Percentiles rank a stretch among this genome's conserved stretches.
Conservation (phyloP, 1,140 invertebrate species). For the Centruroides vittatus region DNA sequence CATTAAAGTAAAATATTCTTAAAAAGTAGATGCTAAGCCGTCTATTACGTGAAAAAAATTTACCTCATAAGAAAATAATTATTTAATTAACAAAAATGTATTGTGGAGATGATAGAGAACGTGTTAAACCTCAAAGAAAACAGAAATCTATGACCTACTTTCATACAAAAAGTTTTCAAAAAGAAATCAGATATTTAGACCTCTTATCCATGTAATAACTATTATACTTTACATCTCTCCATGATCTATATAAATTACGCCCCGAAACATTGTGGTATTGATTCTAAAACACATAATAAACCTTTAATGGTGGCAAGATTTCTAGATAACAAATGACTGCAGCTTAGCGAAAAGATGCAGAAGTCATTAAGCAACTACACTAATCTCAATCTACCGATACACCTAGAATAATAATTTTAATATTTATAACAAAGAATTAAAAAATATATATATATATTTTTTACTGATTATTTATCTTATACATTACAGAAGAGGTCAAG, state of each 20-base stretch:
- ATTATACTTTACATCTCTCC: neutral
- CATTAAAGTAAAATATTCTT: no score
- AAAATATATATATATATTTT: no score
- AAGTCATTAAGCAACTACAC: no score
- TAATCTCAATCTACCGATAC: neutral
- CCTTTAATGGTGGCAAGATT: neutral
- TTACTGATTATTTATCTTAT: neutral
- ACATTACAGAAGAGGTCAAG: conserved; percentile 3
- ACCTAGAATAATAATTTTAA: neutral
- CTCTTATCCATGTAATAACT: neutral
- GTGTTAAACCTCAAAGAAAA: neutral
- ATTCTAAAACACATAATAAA: neutral
- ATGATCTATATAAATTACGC: neutral
- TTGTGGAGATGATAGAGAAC: no score
- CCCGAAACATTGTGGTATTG: neutral
- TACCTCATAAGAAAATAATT: no score
- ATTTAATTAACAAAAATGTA: no score
- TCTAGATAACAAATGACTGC: no score
- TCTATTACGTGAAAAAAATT: no score
- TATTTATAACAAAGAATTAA: neutral
- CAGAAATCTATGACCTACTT: neutral
- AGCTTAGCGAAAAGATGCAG: no score
- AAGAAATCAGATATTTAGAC: neutral
- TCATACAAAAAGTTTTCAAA: neutral
- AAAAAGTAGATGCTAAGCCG: no score